Evolutionary conservation across 2,113 vertebrate species (phyloP).

Genomic region (Daboia siamensis): DNA sequence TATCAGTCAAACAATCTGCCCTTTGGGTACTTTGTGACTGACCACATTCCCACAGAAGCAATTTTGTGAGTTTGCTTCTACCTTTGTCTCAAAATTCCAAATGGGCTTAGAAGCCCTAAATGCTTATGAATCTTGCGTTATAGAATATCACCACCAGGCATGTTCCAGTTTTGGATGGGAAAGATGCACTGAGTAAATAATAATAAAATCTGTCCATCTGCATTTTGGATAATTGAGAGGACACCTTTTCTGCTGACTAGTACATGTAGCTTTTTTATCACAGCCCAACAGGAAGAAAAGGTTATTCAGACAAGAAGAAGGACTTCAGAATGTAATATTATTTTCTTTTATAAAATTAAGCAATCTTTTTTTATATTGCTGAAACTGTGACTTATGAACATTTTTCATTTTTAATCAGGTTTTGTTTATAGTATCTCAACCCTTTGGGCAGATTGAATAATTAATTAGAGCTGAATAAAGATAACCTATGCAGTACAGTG

Average conservation of each 20-base stretch:
- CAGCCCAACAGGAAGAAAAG: not conserved
- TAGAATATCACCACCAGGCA: not conserved
- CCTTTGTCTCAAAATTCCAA: not conserved
- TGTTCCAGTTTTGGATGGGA: no score
- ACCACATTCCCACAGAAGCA: not conserved
- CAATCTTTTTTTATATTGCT: not conserved
- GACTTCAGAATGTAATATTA: not conserved
- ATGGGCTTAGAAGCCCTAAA: not conserved
- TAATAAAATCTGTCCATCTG: not conserved
- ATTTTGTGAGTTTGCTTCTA: not conserved
- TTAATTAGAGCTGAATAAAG: constrained; percentile 19
- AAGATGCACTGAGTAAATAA: not conserved
- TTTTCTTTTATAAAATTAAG: not conserved
- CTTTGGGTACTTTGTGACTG: not conserved
- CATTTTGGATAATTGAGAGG: not conserved
- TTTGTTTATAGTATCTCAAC: not conserved
- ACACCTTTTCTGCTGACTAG: not conserved
- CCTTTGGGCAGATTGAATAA: constrained; percentile 44
- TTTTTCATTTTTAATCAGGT: constrained; percentile 16
- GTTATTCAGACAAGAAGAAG: not conserved
- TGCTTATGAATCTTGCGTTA: not conserved
- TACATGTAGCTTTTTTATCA: not conserved
- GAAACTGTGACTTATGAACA: constrained; percentile 5
- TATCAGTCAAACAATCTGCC: not conserved
- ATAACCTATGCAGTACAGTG: not conserved